These are phyloP conservation scores for Chymomyza fuscimana DNA, from an alignment of 2,888 invertebrate species.

Conservation along the genomic window DNA sequence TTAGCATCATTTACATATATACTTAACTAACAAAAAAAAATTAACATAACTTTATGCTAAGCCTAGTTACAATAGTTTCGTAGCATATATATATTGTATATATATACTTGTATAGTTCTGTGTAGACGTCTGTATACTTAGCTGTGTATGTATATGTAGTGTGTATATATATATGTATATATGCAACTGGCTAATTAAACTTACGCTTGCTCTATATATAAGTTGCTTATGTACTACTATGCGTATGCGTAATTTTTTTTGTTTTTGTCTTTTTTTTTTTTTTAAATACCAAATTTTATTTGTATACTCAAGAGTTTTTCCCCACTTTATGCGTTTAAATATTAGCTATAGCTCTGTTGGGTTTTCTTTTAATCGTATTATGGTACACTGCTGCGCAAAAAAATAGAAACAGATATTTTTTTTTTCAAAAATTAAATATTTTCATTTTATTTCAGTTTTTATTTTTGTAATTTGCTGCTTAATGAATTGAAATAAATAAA, in stretches of 20 bases:
- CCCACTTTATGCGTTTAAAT: background rate
- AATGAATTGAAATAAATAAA: no score
- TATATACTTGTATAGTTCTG: constrained; percentile 14
- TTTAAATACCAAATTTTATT: background rate
- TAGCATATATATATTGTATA: constrained; percentile 12
- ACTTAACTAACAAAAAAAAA: constrained; percentile 31
- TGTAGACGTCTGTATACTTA: constrained; percentile 4
- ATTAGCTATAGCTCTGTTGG: background rate
- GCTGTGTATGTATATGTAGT: constrained; percentile 15
- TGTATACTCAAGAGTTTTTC: background rate
- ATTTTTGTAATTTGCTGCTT: no score
- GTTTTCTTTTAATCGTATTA: no score
- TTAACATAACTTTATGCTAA: background rate
- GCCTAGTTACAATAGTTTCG: constrained; percentile 33
- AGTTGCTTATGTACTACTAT: background rate
- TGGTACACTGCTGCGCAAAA: background rate
- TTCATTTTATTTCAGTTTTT: no score
- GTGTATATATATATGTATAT: constrained; percentile 21
- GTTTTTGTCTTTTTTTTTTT: background rate
- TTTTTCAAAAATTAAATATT: no score
- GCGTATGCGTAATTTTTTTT: constrained; percentile 2
- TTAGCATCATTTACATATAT: constrained; percentile 39
- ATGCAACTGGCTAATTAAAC: constrained; percentile 1
- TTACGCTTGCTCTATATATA: constrained; percentile 18
- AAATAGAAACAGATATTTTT: background rate